Conservation (phyloP, 2,113 vertebrate species). For the human (Homo sapiens) region DNA sequence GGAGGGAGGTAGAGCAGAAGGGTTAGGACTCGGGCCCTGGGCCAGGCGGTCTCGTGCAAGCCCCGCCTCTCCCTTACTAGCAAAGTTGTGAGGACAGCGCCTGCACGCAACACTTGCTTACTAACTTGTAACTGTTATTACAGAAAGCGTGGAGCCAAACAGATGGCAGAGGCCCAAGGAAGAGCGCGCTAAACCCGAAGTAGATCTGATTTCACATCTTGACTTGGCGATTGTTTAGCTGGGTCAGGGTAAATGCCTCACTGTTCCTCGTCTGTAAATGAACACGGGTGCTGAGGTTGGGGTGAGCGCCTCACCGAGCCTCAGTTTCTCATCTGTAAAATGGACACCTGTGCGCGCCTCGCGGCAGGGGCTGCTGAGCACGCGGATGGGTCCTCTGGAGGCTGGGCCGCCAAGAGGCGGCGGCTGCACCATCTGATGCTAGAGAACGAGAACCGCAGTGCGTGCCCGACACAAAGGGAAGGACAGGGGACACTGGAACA, state of each 20-base stretch:
- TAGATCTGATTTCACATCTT: not conserved
- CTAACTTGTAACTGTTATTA: rapidly evolving
- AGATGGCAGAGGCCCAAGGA: not conserved
- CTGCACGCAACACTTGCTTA: rapidly evolving
- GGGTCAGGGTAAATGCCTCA: not conserved
- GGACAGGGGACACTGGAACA: too few relatives aligned
- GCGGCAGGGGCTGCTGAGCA: rapidly evolving
- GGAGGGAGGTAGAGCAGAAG: not conserved
- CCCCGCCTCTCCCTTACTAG: too few relatives aligned
- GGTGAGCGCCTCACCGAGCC: not conserved
- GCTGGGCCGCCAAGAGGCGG: not conserved
- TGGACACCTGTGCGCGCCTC: not conserved
- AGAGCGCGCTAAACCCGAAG: rapidly evolving
- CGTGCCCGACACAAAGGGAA: not conserved
- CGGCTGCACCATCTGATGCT: rapidly evolving
- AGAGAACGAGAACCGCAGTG: not conserved
- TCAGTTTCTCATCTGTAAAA: not conserved
- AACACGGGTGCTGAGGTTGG: not conserved
- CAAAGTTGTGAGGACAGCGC: rapidly evolving
- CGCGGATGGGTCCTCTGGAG: not conserved
- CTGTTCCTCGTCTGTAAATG: rapidly evolving
- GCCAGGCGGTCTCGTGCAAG: rapidly evolving
- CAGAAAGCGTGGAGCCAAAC: not conserved
- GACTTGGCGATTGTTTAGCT: not conserved
- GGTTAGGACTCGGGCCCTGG: not conserved